Evolutionary conservation across 1,140 invertebrate genomes (phyloP).

Genomic region (silkworm (Bombyx mori)): ASM3026992v2 NC_085112.1:8996501-8997000

Average conservation of each 20-base stretch:
- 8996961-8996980: no score
- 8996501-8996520: no score
- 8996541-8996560: conserved; percentile 7
- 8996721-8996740: conserved; percentile 35
- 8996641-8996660: conserved; percentile 30
- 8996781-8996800: conserved; percentile 27
- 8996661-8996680: conserved; percentile 42
- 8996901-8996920: no score
- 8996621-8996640: conserved; percentile 25
- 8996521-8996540: conserved; percentile 2
- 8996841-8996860: no score
- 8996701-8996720: conserved; percentile 61
- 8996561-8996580: conserved; percentile 7
- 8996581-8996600: conserved; percentile 9
- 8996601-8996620: conserved; percentile 24
- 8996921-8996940: no score
- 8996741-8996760: conserved; percentile 49
- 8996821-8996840: no score
- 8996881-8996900: no score
- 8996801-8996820: no score
- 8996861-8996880: no score
- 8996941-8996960: no score
- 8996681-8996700: conserved; percentile 50
- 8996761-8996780: conserved; percentile 60
- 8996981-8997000: no score